Evolutionary conservation across 92 coral and sea anemone species (phyloP).

Genomic region (Chrysogorgia sp.): DNA sequence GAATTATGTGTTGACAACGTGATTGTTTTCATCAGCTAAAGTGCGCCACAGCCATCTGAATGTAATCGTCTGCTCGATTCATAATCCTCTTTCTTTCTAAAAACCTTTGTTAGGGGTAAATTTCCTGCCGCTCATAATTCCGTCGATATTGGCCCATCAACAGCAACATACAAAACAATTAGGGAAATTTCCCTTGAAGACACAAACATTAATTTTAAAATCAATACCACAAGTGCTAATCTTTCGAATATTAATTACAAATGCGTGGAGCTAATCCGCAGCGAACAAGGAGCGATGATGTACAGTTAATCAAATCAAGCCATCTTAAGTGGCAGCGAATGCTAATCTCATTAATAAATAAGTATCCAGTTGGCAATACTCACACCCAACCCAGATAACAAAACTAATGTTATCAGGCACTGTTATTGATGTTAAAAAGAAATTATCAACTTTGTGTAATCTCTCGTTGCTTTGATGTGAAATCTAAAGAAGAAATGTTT

Average conservation of each 20-base stretch:
- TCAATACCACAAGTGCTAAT: conserved; percentile 66
- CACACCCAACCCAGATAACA: conserved; percentile 42
- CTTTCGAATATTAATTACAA: conserved; percentile 72
- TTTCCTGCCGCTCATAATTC: background rate
- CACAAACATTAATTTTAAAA: conserved; percentile 71
- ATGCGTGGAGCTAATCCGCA: conserved; percentile 66
- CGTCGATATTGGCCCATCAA: conserved; percentile 21
- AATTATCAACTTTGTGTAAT: conserved; percentile 32
- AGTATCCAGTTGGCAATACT: conserved; percentile 46
- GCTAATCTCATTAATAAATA: conserved; percentile 53
- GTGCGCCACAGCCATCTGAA: conserved; percentile 13
- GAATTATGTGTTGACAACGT: conserved; percentile 45
- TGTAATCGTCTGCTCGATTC: background rate
- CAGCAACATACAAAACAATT: conserved; percentile 23
- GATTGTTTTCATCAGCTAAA: conserved; percentile 29
- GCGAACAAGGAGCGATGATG: conserved; percentile 38
- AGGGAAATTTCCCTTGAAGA: conserved; percentile 61
- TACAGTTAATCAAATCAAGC: conserved; percentile 49
- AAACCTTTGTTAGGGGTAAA: background rate
- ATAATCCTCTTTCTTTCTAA: background rate
- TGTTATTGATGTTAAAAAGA: conserved; percentile 48
- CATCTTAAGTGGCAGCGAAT: conserved; percentile 47
- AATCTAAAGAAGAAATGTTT: background rate
- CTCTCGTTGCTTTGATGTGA: background rate
- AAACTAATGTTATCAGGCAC: conserved; percentile 56